Conservation (phyloP, 2,113 vertebrate species). For the Pseudopipra pipra region DNA sequence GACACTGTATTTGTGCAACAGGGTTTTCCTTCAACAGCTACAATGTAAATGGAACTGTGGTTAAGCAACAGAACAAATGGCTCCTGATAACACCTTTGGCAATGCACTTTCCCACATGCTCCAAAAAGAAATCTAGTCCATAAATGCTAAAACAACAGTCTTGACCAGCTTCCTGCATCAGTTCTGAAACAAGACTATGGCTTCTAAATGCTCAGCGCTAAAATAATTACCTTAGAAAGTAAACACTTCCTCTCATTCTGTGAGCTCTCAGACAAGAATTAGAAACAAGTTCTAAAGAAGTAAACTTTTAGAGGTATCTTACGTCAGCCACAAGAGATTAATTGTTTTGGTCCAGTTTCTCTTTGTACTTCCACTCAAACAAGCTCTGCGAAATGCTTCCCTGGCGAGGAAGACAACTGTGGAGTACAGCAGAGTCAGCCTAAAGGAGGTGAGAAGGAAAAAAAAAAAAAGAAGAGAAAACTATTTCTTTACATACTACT, state of each 20-base stretch:
- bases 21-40: not conserved
- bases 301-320: constrained; percentile 52
- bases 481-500: accelerated
- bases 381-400: constrained; percentile 94
- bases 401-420: constrained; percentile 91
- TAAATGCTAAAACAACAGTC: not conserved
- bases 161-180: not conserved
- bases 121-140: not conserved
- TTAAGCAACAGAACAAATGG: not conserved
- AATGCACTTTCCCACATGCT: accelerated
- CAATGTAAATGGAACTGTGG: not conserved
- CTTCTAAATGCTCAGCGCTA: not conserved
- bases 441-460: not conserved
- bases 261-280: not conserved
- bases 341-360: constrained; percentile 89
- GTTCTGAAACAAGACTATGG: not conserved
- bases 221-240: not conserved
- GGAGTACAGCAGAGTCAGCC: constrained; percentile 91
- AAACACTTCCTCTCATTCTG: not conserved
- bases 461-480: not conserved
- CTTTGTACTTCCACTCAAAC: constrained; percentile 83
- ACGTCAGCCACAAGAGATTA: constrained; percentile 95
- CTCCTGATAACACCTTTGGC: not conserved
- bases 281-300: not conserved
- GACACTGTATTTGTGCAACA: accelerated